These are phyloP conservation scores for Agrotis ipsilon DNA, from an alignment of 2,888 invertebrate genomes.

Conservation along the genomic window DNA sequence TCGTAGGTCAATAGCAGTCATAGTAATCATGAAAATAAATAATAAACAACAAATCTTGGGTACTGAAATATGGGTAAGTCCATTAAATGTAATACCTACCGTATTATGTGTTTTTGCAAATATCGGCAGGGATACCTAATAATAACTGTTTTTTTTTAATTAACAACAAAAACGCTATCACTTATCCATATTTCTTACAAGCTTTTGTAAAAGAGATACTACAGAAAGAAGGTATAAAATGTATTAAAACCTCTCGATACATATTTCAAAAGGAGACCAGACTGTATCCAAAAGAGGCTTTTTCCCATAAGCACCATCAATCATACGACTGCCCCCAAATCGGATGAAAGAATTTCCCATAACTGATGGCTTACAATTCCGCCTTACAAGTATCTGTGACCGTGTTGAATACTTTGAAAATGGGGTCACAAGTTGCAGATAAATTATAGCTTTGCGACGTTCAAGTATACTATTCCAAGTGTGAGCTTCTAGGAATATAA, in stretches of 20 bases:
- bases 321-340: constrained; percentile 30
- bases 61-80: too few species aligned
- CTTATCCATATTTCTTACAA: too few species aligned
- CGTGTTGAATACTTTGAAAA: constrained; percentile 10
- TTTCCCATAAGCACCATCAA: constrained; percentile 36
- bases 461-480: neutral
- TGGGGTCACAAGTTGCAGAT: neutral
- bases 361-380: neutral
- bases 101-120: too few species aligned
- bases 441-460: neutral
- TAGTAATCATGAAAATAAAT: too few species aligned
- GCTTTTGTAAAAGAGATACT: too few species aligned
- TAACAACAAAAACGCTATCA: neutral
- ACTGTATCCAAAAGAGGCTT: neutral
- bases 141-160: too few species aligned
- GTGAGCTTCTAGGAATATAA: neutral
- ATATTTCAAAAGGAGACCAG: constrained; percentile 3
- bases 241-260: constrained; percentile 22
- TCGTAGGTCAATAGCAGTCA: too few species aligned
- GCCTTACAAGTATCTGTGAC: constrained; percentile 6
- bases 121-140: too few species aligned
- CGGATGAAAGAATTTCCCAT: constrained; percentile 3
- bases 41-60: too few species aligned
- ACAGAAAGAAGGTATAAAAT: neutral
- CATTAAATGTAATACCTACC: too few species aligned